Base-by-base conservation (phyloP, 2,797 vertebrate genomes). In the Echeneis naucrates region DNA sequence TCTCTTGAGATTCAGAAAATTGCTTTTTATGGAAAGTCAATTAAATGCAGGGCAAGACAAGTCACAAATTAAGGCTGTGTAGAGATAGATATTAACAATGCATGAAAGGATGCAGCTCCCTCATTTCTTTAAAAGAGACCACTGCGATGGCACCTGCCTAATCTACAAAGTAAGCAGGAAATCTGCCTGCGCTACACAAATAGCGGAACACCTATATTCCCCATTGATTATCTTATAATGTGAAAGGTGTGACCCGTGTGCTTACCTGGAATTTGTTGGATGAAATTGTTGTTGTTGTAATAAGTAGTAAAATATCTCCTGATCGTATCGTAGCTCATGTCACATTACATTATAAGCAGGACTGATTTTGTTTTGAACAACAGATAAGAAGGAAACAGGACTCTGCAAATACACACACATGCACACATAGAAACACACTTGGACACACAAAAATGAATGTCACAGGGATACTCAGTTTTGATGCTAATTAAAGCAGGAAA, bases 401-500 rank as follows among this genome's bases (percentile, higher is more conserved):
- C 44, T 80, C 42, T 17, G 55, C 26, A 65, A 71, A 68, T 40
- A 45, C 62, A 62, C 57, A 50, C 59, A 69, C 26, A 35, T 17
- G 64, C 23, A 27, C 52, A 42, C 51, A 58, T 66, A 30, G 52
- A 33, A 37, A 75, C 37, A 23, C 38, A 52, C 52, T 45, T 24
- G 24, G 13, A 68, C 23, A 37, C 57, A 57, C 52, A 37, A 30
- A 30, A 44, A 87, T 89, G 77, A 80, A 78, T 88, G 80, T 85
- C 87, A 83, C 65, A 61, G 77, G 80, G 54, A 83, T 78, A 45
- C 56, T 69, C 5, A 75, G 45, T 82, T 84, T 86, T 81, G 81
- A 84, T 75, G 67, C 27, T 52, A 47, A 80, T 80, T 79, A 87
- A 82, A 81, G 68, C 55, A 73, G 67, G 84, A 80, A 78, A 42